Evolutionary conservation across 2,797 vertebrate species (phyloP).

Genomic region (Lacerta viridis): DNA sequence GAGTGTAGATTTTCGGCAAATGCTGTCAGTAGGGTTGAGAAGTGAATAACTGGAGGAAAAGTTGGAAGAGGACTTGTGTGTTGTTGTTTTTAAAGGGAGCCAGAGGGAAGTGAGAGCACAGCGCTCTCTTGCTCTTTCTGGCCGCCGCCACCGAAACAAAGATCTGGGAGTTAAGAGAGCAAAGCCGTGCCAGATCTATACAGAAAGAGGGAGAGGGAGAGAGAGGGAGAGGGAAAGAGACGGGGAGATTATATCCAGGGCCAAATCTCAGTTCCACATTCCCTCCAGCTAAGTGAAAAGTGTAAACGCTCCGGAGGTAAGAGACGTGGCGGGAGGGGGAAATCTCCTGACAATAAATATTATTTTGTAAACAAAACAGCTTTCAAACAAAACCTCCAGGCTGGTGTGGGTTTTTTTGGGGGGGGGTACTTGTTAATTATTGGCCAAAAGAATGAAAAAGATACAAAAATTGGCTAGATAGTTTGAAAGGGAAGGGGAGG

Average conservation of each 20-base stretch:
- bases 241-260: conserved; percentile 53
- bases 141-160: conserved; percentile 76
- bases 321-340: conserved; percentile 39
- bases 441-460: neutral
- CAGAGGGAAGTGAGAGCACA: conserved; percentile 68
- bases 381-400: conserved; percentile 60
- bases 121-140: conserved; percentile 72
- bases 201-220: conserved; percentile 29
- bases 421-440: neutral
- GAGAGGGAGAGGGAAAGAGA: neutral
- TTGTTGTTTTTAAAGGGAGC: conserved; percentile 38
- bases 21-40: conserved; percentile 75
- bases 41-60: conserved; percentile 71
- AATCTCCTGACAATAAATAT: conserved; percentile 69
- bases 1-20: conserved; percentile 77
- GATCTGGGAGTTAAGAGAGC: conserved; percentile 75
- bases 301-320: conserved; percentile 68
- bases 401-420: neutral
- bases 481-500: neutral
- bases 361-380: conserved; percentile 64
- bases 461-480: neutral
- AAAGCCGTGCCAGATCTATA: conserved; percentile 73
- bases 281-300: conserved; percentile 66
- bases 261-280: conserved; percentile 71
- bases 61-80: conserved; percentile 56